Evolutionary conservation across 2,797 vertebrate genomes (phyloP), one percentile per base, ranked within the genome.

Genomic region (Garrulus glandarius): DNA sequence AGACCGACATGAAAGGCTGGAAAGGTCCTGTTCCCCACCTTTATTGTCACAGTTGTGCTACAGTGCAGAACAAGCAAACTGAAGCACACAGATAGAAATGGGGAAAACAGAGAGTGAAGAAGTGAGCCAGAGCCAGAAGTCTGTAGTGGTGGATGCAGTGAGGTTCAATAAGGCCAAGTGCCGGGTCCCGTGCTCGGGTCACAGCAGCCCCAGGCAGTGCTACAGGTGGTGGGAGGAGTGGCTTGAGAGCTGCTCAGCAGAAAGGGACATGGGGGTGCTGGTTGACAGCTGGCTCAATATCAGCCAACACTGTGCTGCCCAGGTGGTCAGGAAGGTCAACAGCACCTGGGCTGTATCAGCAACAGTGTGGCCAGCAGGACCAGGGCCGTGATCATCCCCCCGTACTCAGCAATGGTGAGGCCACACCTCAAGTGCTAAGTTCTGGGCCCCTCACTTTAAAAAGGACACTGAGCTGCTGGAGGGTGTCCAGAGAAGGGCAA

Each of bases 331-430:
- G 36, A 32, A 56, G 30, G 43, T 14, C 7, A 56, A 1, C 13
- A 41, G 72, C 47, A 53, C 20, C 29, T 30, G 55, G 39, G 7
- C 29, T 61, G 34, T 2, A 24, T 5, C 47, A 39, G 34, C 47
- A 61, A 4, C 1, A 2, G 30, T 5, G 47, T 10, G 41, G 64
- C 30, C 64, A 69, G 64, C 17, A 47, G 47, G 24, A 61, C 6
- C 39, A 61, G 63, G 39, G 20, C 72, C 26, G 7, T 0, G 24
- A 47, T 6, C 2, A 1, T 8, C 6, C 6, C 44, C 19, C 64
- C 18, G 34, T 6, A 22, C 26, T 6, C 4, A 0, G 34, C 63
- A 61, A 4, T 39, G 55, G 9, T 13, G 34, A 39, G 16, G 34
- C 24, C 17, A 7, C 56, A 47, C 14, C 64, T 69, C 3, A 0